These are phyloP conservation scores for Andrena cerasifolii DNA, from an alignment of 1,140 invertebrate species.

Conservation along the genomic window DNA sequence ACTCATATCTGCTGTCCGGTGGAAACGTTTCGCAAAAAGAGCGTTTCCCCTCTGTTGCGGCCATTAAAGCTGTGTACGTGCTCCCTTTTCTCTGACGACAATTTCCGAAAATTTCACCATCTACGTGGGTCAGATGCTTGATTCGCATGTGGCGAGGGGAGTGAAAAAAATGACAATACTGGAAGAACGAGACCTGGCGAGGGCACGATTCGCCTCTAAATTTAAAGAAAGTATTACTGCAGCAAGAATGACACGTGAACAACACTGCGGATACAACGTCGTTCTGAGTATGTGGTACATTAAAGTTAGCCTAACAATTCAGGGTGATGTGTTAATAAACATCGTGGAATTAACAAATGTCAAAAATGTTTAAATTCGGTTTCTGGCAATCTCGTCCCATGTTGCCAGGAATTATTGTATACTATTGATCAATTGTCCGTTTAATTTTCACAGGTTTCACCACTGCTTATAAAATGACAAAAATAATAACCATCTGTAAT, in stretches of 20 bases:
- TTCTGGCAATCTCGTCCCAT: no score
- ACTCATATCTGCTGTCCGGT: slow-evolving; percentile 73
- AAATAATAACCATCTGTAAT: no score
- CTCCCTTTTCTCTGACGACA: slow-evolving; percentile 68
- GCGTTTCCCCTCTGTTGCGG: slow-evolving; percentile 32
- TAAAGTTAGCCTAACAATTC: background rate
- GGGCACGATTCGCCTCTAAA: slow-evolving; percentile 23
- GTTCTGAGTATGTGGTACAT: background rate
- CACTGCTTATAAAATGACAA: no score
- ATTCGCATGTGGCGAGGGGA: slow-evolving; percentile 20
- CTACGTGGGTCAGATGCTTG: slow-evolving; percentile 50
- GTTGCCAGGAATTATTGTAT: no score
- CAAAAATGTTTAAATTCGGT: no score
- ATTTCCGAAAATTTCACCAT: slow-evolving; percentile 70
- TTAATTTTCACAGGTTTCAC: no score
- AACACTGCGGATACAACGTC: background rate
- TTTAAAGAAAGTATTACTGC: slow-evolving; percentile 19
- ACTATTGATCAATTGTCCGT: no score
- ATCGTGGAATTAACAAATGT: no score
- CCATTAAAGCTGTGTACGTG: slow-evolving; percentile 77
- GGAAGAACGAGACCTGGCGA: background rate
- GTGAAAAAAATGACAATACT: slow-evolving; percentile 30
- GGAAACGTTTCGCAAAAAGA: slow-evolving; percentile 50
- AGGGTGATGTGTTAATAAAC: no score
- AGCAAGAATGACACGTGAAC: slow-evolving; percentile 9